phyloP scores from a whole-genome alignment of 2,797 vertebrate genomes.

The Falco novaeseelandiae region DNA sequence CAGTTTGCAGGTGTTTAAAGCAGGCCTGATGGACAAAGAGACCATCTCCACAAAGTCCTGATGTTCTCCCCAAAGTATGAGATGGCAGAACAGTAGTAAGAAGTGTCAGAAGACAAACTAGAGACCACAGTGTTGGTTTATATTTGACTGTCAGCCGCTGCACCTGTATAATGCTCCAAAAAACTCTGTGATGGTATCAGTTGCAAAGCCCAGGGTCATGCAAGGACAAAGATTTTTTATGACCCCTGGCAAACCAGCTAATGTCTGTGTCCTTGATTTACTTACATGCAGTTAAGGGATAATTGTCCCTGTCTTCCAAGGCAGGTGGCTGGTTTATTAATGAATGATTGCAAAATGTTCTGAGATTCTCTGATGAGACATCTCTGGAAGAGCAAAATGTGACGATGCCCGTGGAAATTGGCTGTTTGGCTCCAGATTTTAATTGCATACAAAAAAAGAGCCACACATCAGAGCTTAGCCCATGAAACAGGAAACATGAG shows the following conservation, averaged over 20 bases:
- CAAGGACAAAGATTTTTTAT: not conserved
- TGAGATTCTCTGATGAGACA: not conserved
- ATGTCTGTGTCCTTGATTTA: not conserved
- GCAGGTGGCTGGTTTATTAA: not conserved
- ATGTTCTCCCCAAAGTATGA: not conserved
- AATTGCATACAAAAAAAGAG: not conserved
- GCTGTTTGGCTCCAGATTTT: not conserved
- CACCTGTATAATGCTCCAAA: not conserved
- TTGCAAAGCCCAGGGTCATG: not conserved
- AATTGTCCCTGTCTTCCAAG: not conserved
- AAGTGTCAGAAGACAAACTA: not conserved
- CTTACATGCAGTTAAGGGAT: not conserved
- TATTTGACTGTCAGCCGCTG: not conserved
- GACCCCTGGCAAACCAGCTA: not conserved
- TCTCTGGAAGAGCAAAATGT: not conserved
- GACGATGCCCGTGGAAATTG: not conserved
- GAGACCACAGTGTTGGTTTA: not conserved
- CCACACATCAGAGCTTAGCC: not conserved
- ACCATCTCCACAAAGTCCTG: not conserved
- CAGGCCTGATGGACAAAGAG: not conserved
- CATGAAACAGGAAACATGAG: not conserved
- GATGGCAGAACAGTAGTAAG: not conserved
- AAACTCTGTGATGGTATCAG: not conserved
- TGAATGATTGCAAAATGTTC: slow-evolving; percentile 2
- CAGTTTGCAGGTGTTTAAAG: not conserved